These are phyloP conservation scores for Galaxias olidus DNA, from an alignment of 2,797 vertebrate species.

Conservation along the genomic window DNA sequence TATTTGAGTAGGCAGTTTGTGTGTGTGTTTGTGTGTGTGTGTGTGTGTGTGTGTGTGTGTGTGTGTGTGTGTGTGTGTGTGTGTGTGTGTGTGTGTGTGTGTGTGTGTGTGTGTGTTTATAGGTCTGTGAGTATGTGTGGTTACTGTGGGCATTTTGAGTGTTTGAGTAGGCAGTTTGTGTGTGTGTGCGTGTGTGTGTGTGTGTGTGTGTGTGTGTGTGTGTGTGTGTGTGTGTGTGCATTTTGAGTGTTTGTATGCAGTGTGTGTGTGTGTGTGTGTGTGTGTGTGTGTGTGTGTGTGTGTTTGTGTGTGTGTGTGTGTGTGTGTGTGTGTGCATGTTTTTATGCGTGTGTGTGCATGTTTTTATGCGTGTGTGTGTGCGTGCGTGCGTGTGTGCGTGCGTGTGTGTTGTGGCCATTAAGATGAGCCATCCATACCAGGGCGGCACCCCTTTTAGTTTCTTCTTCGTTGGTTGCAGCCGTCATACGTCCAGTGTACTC, in stretches of 20 bases:
- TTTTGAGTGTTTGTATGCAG: not conserved
- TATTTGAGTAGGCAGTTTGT: no score
- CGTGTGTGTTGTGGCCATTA: not conserved
- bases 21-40: not conserved
- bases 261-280: slow-evolving; percentile 9
- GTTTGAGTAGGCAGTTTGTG: not conserved
- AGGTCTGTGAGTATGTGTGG: no score
- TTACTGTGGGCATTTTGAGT: not conserved
- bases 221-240: slow-evolving; percentile 28
- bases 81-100: slow-evolving; percentile 1
- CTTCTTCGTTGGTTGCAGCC: no score
- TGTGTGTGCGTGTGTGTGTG: slow-evolving; percentile 1
- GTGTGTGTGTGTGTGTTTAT: slow-evolving; percentile 15
- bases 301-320: no score
- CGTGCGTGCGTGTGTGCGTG: not conserved
- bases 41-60: not conserved
- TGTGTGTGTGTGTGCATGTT: slow-evolving; percentile 12
- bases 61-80: not conserved
- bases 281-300: slow-evolving; percentile 11
- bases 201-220: slow-evolving; percentile 1
- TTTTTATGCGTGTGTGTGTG: slow-evolving; percentile 7
- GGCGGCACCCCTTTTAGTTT: no score
- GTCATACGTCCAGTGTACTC: no score
- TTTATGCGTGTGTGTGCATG: not conserved
- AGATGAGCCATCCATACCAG: slow-evolving; percentile 1